phyloP scores from a whole-genome alignment of 2,113 vertebrate species.

The Cyanoramphus novaezelandiae region DNA sequence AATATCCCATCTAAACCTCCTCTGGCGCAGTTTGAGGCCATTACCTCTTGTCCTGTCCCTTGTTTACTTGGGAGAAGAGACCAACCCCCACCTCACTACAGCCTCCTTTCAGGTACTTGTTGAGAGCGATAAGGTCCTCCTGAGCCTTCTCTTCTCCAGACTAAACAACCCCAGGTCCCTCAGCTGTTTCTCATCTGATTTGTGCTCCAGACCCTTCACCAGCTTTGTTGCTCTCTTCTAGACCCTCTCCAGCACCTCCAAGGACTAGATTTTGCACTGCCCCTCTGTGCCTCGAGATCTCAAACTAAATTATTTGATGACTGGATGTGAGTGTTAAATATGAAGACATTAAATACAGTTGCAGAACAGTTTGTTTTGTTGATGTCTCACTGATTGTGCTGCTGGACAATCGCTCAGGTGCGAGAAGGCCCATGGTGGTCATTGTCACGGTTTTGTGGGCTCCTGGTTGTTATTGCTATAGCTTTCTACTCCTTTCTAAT shows the following conservation, averaged over 20 bases:
- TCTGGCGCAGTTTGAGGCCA: not conserved
- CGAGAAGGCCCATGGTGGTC: not conserved
- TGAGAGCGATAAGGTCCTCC: not conserved
- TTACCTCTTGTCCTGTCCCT: not conserved
- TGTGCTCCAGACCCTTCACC: not conserved
- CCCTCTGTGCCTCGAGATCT: not conserved
- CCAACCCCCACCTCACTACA: not conserved
- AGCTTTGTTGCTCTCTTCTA: not conserved
- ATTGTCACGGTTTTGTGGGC: fast-evolving
- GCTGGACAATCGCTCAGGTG: not conserved
- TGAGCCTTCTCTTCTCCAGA: not conserved
- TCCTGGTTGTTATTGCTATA: not conserved
- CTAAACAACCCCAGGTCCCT: not conserved
- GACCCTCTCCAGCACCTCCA: not conserved
- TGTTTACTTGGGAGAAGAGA: not conserved
- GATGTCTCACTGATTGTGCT: fast-evolving
- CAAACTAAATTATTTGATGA: not conserved
- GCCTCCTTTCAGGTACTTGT: not conserved
- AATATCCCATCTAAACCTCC: not conserved
- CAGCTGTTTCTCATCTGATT: not conserved
- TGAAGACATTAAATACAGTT: not conserved
- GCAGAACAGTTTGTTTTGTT: not conserved
- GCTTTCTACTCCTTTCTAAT: not conserved
- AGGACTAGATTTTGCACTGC: not conserved
- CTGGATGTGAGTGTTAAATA: not conserved